A percentile compares a stretch with the other conserved stretches of the same genome.
Evolutionary conservation across 2,797 vertebrate genomes (phyloP).

Genomic region (Acomys russatus): DNA sequence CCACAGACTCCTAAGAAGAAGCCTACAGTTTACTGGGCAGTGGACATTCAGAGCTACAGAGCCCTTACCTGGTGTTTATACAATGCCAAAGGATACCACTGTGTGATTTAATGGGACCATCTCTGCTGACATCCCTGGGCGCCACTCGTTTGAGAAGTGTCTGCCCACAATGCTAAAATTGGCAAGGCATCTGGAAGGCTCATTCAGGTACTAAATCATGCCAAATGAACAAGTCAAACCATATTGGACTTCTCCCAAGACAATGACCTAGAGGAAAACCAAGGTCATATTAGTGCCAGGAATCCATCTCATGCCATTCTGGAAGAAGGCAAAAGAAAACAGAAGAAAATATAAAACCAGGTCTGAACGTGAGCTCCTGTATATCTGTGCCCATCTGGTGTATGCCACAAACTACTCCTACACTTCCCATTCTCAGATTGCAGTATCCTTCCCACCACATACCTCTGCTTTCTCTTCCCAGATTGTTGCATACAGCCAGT

Average conservation of each 20-base stretch:
- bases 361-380: background rate
- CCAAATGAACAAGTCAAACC: conserved; percentile 60
- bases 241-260: conserved; percentile 41
- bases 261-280: conserved; percentile 32
- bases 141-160: conserved; percentile 70
- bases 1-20: background rate
- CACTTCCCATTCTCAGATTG: background rate
- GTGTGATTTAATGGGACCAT: conserved; percentile 68
- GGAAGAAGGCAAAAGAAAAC: background rate
- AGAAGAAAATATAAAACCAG: background rate
- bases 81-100: conserved; percentile 54
- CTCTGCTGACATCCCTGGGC: conserved; percentile 36
- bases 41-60: fast-evolving
- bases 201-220: conserved; percentile 73
- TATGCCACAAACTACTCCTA: background rate
- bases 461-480: background rate
- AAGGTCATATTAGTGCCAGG: conserved; percentile 50
- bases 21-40: background rate
- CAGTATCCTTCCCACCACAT: fast-evolving
- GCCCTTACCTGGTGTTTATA: background rate
- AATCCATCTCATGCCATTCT: conserved; percentile 50
- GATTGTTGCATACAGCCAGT: fast-evolving
- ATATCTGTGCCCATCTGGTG: background rate
- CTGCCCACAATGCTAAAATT: conserved; percentile 75
- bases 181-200: conserved; percentile 73